phyloP scores from a whole-genome alignment of 1,140 invertebrate species.

The Tyrophagus putrescentiae region DNA sequence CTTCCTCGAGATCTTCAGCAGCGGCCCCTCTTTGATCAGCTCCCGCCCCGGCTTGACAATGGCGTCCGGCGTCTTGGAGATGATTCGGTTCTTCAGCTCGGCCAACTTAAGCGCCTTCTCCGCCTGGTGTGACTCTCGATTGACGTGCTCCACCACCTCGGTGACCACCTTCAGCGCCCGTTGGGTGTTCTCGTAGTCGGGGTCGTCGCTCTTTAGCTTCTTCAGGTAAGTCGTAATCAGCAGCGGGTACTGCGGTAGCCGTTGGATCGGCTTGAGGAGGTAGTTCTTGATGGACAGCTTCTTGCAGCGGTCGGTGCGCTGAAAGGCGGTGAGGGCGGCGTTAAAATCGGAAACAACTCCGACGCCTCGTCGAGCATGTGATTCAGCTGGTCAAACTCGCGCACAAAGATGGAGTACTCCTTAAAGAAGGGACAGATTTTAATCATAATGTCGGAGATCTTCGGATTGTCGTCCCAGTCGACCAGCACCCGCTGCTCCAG shows the following conservation, averaged over 20 bases:
- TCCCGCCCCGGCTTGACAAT: conserved; percentile 33
- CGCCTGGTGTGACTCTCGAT: conserved; percentile 49
- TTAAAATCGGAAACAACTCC: conserved; percentile 45
- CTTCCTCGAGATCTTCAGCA: conserved; percentile 49
- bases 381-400: conserved; percentile 50
- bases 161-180: conserved; percentile 50
- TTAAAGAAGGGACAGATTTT: conserved; percentile 59
- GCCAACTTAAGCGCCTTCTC: conserved; percentile 40
- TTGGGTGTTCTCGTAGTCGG: conserved; percentile 50
- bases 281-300: conserved; percentile 51
- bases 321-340: conserved; percentile 13
- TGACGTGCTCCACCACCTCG: conserved; percentile 57
- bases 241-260: conserved; percentile 51
- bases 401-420: conserved; percentile 53
- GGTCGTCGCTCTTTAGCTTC: conserved; percentile 41
- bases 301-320: conserved; percentile 36
- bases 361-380: conserved; percentile 45
- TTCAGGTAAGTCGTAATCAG: conserved; percentile 50
- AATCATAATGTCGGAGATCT: conserved; percentile 46
- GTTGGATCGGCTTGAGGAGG: conserved; percentile 59
- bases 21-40: conserved; percentile 52
- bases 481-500: conserved; percentile 43
- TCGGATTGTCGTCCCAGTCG: conserved; percentile 38
- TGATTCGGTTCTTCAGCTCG: conserved; percentile 15
- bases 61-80: not conserved